Base-by-base conservation (phyloP, 1,140 invertebrate species). In the Papilio polytes region DNA sequence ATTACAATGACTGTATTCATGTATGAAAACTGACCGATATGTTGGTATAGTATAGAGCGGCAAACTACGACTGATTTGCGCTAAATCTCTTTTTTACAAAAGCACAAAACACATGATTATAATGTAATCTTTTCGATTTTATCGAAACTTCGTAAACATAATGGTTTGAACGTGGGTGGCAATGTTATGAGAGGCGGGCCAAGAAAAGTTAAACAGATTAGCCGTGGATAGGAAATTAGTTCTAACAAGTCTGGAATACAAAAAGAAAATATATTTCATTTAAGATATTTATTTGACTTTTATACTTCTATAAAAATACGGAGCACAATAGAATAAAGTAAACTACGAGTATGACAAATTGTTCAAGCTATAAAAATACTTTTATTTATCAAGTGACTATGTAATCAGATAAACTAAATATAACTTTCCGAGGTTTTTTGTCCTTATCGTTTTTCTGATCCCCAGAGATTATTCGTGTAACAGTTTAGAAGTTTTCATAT, bases 161-260 rank as follows among this genome's bases (percentile, higher is more conserved):
- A 66, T 66, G 63, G 63, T 66, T 66, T 66, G 22, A 6, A 66
- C 63, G 63, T 66, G 26, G 22, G 63, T 66, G 63, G 63, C 63
- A 31, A 26, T 66, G 63, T 66, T 66, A 66, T 66, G 22, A 66
- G 63, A 66, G 63, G 12, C 63, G 26, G 6, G 63, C 22, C 63
- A 66, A 26, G 63, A 66, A 66, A 66, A 66, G 63, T 31, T 66
- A 66, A 66, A 66, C 63, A 66, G 26, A 66, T 66, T 66, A 66
- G 20, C 63, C 22, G 22, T 31, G 7, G 63, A 31, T 22, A 66
- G 26, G 63, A 66, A 66, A 66, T 66, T 31, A 70, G 63, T 70
- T 12, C 63, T 18, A 70, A 70, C 36, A 31, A 70, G 31, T 70
- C 31, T 70, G 26, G 26, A 36, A 70, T 70, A 9, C 31, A 8